Conservation (phyloP, 2,888 invertebrate genomes). For the Aproaerema taeniolella region DNA sequence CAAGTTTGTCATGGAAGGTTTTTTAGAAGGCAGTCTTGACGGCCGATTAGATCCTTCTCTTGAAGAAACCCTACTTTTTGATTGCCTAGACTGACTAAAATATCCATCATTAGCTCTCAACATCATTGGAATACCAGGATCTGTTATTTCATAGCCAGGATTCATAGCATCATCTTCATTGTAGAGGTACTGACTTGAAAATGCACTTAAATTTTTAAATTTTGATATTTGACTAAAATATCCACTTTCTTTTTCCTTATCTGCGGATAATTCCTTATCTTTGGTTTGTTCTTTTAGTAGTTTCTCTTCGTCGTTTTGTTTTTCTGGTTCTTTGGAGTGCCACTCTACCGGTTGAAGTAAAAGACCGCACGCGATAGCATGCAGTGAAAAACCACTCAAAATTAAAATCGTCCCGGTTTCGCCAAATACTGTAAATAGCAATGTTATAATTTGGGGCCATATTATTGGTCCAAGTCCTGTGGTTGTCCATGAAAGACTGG, state of each 20-base stretch:
- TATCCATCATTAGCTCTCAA: constrained; percentile 79
- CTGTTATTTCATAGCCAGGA: constrained; percentile 80
- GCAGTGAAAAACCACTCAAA: constrained; percentile 81
- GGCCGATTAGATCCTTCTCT: constrained; percentile 58
- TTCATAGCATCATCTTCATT: constrained; percentile 80
- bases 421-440: constrained; percentile 78
- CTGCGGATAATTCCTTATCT: constrained; percentile 22
- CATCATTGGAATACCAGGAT: constrained; percentile 83
- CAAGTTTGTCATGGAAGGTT: constrained; percentile 67
- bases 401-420: constrained; percentile 82
- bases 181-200: constrained; percentile 81
- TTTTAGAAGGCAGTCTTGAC: constrained; percentile 66
- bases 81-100: constrained; percentile 72
- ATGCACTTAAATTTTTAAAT: constrained; percentile 60
- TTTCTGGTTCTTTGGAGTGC: constrained; percentile 75
- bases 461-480: constrained; percentile 85
- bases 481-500: constrained; percentile 83
- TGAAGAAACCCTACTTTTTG: constrained; percentile 56
- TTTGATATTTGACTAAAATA: constrained; percentile 59
- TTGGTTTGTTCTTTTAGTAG: constrained; percentile 31
- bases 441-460: constrained; percentile 83
- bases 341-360: constrained; percentile 86
- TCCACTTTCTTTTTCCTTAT: constrained; percentile 50
- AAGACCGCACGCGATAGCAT: constrained; percentile 81
- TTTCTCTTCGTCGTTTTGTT: constrained; percentile 39